Conservation (phyloP, 1,140 invertebrate species). For the Drosophila nebulosa region DNA sequence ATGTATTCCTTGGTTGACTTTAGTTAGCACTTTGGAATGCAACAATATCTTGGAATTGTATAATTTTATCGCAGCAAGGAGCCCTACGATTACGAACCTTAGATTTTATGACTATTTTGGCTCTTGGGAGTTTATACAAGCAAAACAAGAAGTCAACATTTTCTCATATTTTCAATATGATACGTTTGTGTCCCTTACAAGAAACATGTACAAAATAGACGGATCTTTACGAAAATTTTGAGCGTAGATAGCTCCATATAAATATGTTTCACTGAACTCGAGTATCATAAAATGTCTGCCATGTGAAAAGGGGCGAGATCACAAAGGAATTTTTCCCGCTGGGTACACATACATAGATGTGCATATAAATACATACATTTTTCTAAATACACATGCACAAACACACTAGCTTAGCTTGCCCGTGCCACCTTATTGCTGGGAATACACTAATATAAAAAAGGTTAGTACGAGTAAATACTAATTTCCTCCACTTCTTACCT, state of each 20-base stretch:
- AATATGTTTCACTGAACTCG: conserved; percentile 22
- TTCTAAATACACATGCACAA: neutral
- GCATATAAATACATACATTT: neutral
- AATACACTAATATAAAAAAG: neutral
- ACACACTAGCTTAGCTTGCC: neutral
- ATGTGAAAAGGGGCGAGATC: neutral
- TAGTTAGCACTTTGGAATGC: neutral
- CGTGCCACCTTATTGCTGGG: neutral
- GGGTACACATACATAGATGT: neutral
- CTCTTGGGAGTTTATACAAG: neutral
- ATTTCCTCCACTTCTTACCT: neutral
- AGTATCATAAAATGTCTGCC: conserved; percentile 19
- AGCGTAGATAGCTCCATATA: neutral
- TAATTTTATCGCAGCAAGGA: neutral
- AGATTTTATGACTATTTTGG: neutral
- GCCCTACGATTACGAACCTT: neutral
- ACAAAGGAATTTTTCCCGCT: conserved; percentile 1
- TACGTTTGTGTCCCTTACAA: neutral
- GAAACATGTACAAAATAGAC: neutral
- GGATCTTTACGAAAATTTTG: neutral
- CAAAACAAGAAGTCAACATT: neutral
- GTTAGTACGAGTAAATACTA: neutral
- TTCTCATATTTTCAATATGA: neutral
- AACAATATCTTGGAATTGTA: neutral
- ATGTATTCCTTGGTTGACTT: neutral